Evolutionary conservation across 1,140 invertebrate genomes (phyloP).

Genomic region (Zaprionus africanus): DNA sequence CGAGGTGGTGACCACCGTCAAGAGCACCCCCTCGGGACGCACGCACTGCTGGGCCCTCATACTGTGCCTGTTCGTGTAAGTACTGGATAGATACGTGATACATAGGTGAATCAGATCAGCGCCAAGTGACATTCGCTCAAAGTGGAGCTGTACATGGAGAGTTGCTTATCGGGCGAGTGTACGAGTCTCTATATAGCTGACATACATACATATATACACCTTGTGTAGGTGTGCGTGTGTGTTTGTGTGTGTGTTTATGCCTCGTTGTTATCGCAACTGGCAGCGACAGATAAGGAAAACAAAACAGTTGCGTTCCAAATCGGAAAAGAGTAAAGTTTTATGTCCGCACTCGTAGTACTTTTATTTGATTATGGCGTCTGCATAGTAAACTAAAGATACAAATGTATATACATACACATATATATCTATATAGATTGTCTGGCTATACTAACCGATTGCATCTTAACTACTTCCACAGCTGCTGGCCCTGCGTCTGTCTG

Average conservation of each 20-base stretch:
- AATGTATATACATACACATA: conserved; percentile 1
- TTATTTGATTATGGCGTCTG: neutral
- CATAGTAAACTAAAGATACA: neutral
- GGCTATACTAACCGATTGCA: neutral
- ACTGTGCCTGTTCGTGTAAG: conserved; percentile 86
- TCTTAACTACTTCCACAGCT: conserved; percentile 38
- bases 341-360: conserved; percentile 2
- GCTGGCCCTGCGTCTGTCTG: conserved; percentile 85
- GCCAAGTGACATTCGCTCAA: conserved; percentile 22
- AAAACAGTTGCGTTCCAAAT: conserved; percentile 34
- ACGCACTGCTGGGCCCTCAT: conserved; percentile 87
- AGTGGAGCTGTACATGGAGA: conserved; percentile 10
- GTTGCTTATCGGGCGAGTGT: conserved; percentile 15
- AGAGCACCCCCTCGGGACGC: conserved; percentile 85
- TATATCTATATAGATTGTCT: neutral
- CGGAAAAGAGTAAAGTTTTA: neutral
- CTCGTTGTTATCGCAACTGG: conserved; percentile 62
- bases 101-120: neutral
- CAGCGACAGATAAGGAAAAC: conserved; percentile 55
- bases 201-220: neutral
- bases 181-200: neutral
- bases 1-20: conserved; percentile 85
- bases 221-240: neutral
- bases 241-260: neutral
- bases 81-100: conserved; percentile 10